These are phyloP conservation scores for Dicyrtomina minuta DNA, from an alignment of 2,888 invertebrate species.

Conservation along the genomic window DNA sequence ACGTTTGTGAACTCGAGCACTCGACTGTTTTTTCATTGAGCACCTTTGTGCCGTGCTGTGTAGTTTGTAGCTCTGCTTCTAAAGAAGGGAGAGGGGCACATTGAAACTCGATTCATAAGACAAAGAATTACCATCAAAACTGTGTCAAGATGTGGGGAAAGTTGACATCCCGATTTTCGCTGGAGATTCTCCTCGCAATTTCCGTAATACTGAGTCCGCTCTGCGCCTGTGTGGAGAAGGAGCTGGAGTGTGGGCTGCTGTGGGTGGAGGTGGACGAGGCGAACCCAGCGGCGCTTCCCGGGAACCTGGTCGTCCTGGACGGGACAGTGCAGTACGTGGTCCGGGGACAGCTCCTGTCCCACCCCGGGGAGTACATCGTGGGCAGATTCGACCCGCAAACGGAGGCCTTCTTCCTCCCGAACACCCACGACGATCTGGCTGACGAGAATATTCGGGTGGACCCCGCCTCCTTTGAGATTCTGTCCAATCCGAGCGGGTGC, in stretches of 20 bases:
- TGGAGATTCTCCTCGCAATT: no score
- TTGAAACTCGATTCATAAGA: no score
- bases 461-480: conserved; percentile 2
- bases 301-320: neutral
- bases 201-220: no score
- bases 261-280: neutral
- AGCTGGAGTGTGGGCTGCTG: neutral
- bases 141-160: no score
- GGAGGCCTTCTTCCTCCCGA: neutral
- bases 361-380: neutral
- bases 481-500: conserved; percentile 25
- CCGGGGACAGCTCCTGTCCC: neutral
- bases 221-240: no score
- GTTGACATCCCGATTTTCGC: no score
- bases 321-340: neutral
- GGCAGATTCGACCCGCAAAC: neutral
- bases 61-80: no score
- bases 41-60: no score
- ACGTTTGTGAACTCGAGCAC: no score
- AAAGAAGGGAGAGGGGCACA: no score
- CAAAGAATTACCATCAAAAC: no score
- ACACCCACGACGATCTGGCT: neutral
- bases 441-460: neutral
- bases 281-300: neutral
- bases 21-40: no score